phyloP scores from a whole-genome alignment of 2,797 vertebrate genomes.

The Distichodus sexfasciatus region DNA sequence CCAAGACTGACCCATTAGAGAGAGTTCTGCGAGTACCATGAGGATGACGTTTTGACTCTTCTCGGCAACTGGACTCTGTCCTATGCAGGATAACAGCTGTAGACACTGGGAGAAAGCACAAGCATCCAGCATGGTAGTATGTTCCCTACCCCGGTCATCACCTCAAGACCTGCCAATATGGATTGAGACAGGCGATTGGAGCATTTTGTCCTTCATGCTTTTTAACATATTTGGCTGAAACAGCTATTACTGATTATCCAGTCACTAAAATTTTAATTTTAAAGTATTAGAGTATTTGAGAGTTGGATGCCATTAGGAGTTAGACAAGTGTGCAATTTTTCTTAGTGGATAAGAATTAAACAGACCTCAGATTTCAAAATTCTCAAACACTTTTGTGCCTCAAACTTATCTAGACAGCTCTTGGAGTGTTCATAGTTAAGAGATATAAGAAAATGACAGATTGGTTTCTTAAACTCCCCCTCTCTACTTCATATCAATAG shows the following conservation, averaged over 20 bases:
- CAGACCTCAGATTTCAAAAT: conserved; percentile 4
- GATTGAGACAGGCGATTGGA: conserved; percentile 39
- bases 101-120: conserved; percentile 32
- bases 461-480: too few species aligned
- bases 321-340: too few species aligned
- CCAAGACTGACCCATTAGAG: conserved; percentile 41
- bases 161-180: conserved; percentile 54
- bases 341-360: too few species aligned
- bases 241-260: conserved; percentile 56
- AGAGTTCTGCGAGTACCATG: conserved; percentile 11
- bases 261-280: conserved; percentile 46
- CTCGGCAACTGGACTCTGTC: conserved; percentile 13
- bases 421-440: conserved; percentile 28
- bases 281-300: too few species aligned
- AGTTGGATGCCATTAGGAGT: too few species aligned
- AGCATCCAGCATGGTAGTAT: conserved; percentile 38
- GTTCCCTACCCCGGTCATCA: conserved; percentile 55
- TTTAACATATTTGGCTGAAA: conserved; percentile 57
- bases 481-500: conserved; percentile 50
- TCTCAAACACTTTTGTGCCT: not conserved
- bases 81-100: conserved; percentile 50
- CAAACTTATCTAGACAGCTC: conserved; percentile 1
- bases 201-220: conserved; percentile 39
- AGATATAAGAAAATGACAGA: conserved; percentile 47
- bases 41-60: conserved; percentile 41